Percentiles rank a stretch among this genome's conserved stretches.
Conservation (phyloP, 2,888 invertebrate genomes). For the Drosophila kanekoi region DNA sequence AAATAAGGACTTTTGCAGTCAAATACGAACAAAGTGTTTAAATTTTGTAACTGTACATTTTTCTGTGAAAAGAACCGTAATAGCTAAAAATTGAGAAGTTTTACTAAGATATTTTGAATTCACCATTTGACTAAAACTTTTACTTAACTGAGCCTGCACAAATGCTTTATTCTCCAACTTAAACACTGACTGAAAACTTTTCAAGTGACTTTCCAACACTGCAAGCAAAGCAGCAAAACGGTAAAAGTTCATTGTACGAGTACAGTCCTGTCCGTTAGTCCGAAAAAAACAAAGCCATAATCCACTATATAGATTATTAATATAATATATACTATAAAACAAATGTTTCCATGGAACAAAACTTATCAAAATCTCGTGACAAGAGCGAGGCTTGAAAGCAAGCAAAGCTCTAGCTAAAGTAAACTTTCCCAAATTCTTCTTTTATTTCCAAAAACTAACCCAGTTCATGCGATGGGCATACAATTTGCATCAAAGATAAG, state of each 20-base stretch:
- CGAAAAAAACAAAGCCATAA: conserved; percentile 42
- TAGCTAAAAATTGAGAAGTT: too few relatives aligned
- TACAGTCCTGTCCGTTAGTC: conserved; percentile 13
- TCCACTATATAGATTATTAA: conserved; percentile 17
- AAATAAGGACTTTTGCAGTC: too few relatives aligned
- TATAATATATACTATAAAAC: conserved; percentile 10
- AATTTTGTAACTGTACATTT: too few relatives aligned
- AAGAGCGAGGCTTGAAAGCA: conserved; percentile 7
- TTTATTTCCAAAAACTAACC: conserved; percentile 34
- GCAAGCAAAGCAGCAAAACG: conserved; percentile 17
- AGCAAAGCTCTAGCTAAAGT: conserved; percentile 11
- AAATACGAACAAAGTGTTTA: too few relatives aligned
- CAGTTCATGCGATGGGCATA: conserved; percentile 43
- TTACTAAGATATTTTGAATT: too few relatives aligned
- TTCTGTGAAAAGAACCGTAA: too few relatives aligned
- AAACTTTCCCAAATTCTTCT: conserved; percentile 10
- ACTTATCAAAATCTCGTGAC: conserved; percentile 46
- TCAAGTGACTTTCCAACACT: conserved; percentile 4
- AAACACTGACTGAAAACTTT: not conserved
- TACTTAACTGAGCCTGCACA: too few relatives aligned
- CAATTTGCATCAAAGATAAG: conserved; percentile 69
- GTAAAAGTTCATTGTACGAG: conserved; percentile 45
- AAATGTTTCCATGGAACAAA: conserved; percentile 17
- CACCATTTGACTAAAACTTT: too few relatives aligned
- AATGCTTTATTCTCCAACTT: too few relatives aligned